phyloP scores from a whole-genome alignment of 1,140 invertebrate genomes.

The Helicoverpa zea region DNA sequence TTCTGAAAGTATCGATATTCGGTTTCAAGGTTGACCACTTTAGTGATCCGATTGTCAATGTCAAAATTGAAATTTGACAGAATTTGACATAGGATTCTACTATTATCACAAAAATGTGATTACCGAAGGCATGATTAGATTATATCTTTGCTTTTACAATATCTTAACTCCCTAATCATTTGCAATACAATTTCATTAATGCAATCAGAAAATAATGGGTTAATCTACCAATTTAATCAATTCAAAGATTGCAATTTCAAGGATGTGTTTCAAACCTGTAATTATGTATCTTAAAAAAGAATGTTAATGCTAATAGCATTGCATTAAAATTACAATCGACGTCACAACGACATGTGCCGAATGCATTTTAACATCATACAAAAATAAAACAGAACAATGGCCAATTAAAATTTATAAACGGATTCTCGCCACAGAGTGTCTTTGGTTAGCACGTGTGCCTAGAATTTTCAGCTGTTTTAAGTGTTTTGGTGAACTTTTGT shows the following conservation, averaged over 20 bases:
- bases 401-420: conserved; percentile 42
- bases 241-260: conserved; percentile 30
- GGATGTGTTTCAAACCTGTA: conserved; percentile 18
- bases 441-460: too few relatives aligned
- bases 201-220: not conserved
- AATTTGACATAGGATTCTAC: not conserved
- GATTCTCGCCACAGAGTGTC: too few relatives aligned
- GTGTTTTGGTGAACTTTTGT: too few relatives aligned
- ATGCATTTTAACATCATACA: conserved; percentile 23
- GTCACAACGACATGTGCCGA: conserved; percentile 22
- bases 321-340: conserved; percentile 22
- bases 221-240: conserved; percentile 9
- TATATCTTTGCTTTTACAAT: not conserved
- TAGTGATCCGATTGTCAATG: not conserved
- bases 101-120: not conserved
- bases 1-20: not conserved
- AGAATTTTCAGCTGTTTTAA: too few relatives aligned
- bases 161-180: not conserved
- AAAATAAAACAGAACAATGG: conserved; percentile 43
- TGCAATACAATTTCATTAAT: not conserved
- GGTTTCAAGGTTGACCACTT: not conserved
- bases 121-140: not conserved
- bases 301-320: conserved; percentile 31
- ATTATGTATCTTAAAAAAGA: conserved; percentile 13
- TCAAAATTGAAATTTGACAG: not conserved